phyloP scores from a whole-genome alignment of 2,888 invertebrate genomes.

The Spilarctia lutea region DNA sequence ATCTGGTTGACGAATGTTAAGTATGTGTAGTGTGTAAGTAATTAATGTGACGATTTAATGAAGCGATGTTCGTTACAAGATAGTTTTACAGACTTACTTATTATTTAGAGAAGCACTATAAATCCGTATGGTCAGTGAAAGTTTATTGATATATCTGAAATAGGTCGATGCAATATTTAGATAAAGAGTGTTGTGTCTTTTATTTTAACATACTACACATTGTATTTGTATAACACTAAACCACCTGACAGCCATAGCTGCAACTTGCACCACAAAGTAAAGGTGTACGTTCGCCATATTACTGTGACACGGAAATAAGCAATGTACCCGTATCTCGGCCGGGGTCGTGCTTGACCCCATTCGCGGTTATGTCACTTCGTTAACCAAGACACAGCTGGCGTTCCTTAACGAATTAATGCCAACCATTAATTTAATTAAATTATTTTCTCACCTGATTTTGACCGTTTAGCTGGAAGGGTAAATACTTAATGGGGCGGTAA shows the following conservation, averaged over 20 bases:
- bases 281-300: slow-evolving; percentile 43
- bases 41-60: too few relatives aligned
- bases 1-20: too few relatives aligned
- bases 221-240: too few relatives aligned
- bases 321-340: slow-evolving; percentile 39
- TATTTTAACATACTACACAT: neutral
- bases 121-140: too few relatives aligned
- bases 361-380: slow-evolving; percentile 48
- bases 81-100: too few relatives aligned
- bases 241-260: neutral
- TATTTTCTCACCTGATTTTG: slow-evolving; percentile 24
- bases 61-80: too few relatives aligned
- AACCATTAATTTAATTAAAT: slow-evolving; percentile 42
- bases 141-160: too few relatives aligned
- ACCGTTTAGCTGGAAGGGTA: neutral
- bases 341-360: slow-evolving; percentile 48
- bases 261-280: slow-evolving; percentile 28
- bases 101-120: too few relatives aligned
- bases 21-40: too few relatives aligned
- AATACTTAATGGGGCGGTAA: neutral
- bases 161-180: neutral
- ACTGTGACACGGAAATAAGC: slow-evolving; percentile 51
- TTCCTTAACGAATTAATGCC: slow-evolving; percentile 40
- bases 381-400: slow-evolving; percentile 47
- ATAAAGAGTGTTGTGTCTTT: neutral